These are phyloP conservation scores for Crotalus horridus DNA, from an alignment of 2,113 vertebrate species.

Conservation along the genomic window DNA sequence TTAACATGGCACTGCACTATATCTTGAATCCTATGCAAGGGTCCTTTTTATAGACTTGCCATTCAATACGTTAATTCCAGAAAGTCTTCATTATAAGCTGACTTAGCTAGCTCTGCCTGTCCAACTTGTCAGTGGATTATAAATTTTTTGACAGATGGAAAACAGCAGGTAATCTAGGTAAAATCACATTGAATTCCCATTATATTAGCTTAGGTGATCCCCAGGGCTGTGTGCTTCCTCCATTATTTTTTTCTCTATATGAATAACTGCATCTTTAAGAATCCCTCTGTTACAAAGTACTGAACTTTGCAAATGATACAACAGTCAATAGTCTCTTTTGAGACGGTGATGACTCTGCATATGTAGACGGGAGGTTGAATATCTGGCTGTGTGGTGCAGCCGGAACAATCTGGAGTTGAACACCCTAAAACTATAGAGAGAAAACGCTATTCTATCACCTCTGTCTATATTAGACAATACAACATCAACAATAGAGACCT, in stretches of 20 bases:
- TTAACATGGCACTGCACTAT: too few relatives aligned
- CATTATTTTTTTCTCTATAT: neutral
- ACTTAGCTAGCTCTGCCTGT: too few relatives aligned
- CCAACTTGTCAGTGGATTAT: too few relatives aligned
- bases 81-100: too few relatives aligned
- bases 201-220: neutral
- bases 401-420: too few relatives aligned
- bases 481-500: neutral
- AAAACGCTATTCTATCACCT: neutral
- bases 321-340: too few relatives aligned
- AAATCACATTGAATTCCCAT: too few relatives aligned
- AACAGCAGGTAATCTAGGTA: too few relatives aligned
- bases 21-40: too few relatives aligned
- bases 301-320: neutral
- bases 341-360: neutral
- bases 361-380: neutral
- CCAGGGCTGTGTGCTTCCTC: neutral
- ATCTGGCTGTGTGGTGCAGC: neutral
- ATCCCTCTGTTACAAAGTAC: neutral
- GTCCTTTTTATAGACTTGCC: too few relatives aligned
- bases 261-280: neutral
- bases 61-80: too few relatives aligned
- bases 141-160: too few relatives aligned
- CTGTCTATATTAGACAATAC: neutral
- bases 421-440: neutral